phyloP scores from a whole-genome alignment of 92 coral and sea anemone genomes.

The Ricordea florida region DNA sequence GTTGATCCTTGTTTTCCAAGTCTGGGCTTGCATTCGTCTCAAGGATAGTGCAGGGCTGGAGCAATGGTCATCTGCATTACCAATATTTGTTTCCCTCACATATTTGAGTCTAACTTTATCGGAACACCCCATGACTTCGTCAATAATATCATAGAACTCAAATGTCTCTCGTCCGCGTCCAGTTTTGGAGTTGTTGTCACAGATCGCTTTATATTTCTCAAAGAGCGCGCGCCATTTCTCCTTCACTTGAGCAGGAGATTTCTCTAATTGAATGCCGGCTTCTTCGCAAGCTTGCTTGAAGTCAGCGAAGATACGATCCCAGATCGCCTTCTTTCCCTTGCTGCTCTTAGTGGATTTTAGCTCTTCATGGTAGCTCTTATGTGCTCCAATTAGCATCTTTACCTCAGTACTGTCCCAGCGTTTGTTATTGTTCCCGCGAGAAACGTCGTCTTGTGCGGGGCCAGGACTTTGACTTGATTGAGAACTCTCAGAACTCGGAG shows the following conservation, averaged over 20 bases:
- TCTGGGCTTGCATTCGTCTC: no score
- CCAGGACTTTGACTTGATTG: no score
- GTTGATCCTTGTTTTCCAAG: constrained; percentile 11
- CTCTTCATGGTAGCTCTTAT: background rate
- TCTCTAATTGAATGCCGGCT: no score
- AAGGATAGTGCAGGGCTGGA: no score
- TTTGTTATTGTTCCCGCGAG: background rate
- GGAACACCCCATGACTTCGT: constrained; percentile 36
- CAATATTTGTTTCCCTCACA: constrained; percentile 12
- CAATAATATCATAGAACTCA: constrained; percentile 20
- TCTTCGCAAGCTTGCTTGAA: background rate
- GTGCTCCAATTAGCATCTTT: background rate
- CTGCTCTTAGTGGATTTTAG: background rate
- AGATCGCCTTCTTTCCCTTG: background rate
- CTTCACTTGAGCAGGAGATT: no score
- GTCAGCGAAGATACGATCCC: background rate
- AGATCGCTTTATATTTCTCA: constrained; percentile 30
- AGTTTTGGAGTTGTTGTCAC: constrained; percentile 32
- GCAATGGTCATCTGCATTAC: background rate
- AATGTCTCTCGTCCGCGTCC: constrained; percentile 27
- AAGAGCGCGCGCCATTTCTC: no score
- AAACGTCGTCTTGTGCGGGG: no score
- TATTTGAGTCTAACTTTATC: constrained; percentile 35
- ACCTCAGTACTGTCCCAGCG: background rate
- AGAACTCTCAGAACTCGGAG: no score